Evolutionary conservation across 2,888 invertebrate species (phyloP).

Genomic region (Eurytoma adleriae): DNA sequence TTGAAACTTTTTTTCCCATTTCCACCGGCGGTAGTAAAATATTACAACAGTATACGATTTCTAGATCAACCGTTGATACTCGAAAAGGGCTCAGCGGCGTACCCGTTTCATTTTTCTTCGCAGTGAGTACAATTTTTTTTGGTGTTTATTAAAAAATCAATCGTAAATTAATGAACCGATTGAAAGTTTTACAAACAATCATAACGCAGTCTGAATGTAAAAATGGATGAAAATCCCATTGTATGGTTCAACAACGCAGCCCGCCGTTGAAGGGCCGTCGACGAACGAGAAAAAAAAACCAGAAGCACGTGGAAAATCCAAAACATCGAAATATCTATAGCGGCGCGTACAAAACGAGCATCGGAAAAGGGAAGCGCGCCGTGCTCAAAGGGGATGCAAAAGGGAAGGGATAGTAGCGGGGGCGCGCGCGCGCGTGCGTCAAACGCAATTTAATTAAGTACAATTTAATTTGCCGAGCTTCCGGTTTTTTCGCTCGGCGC

Average conservation of each 20-base stretch:
- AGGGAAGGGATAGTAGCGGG: background rate
- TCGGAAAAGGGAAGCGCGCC: background rate
- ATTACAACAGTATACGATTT: background rate
- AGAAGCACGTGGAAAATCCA: background rate
- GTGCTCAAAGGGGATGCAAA: background rate
- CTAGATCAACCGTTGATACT: background rate
- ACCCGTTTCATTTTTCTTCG: background rate
- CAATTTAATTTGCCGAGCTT: conserved; percentile 45
- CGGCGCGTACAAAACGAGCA: background rate
- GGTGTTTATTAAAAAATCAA: no score
- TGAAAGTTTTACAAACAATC: conserved; percentile 2
- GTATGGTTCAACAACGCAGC: background rate
- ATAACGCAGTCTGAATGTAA: background rate
- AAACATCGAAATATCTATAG: background rate
- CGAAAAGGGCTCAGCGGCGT: background rate
- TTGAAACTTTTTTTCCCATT: no score
- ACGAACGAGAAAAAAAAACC: background rate
- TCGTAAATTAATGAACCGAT: background rate
- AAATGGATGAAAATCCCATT: background rate
- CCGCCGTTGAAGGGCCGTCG: no score
- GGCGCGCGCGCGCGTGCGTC: conserved; percentile 7
- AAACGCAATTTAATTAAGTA: conserved; percentile 45
- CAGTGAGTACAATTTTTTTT: no score
- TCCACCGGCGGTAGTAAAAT: background rate
- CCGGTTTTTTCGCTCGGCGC: conserved; percentile 23